Evolutionary conservation across 2,797 vertebrate species (phyloP).

Genomic region (Gephyroberyx darwinii): DNA sequence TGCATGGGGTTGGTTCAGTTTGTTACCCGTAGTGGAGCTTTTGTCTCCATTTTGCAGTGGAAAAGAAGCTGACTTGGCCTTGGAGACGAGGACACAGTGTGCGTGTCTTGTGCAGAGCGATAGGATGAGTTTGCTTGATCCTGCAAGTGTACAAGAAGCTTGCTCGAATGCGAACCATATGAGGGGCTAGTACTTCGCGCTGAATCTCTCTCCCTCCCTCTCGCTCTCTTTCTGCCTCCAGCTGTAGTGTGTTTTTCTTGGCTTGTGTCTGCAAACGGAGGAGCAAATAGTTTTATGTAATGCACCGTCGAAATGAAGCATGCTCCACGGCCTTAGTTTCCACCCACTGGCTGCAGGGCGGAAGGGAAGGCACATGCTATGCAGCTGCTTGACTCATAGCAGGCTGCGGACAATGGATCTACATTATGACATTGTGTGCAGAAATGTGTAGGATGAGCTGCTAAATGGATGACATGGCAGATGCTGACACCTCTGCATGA

Average conservation of each 20-base stretch:
- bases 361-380: slow-evolving; percentile 27
- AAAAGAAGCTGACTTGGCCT: slow-evolving; percentile 59
- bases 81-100: slow-evolving; percentile 32
- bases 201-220: background rate
- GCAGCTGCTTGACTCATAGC: slow-evolving; percentile 30
- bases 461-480: background rate
- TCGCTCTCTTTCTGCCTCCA: slow-evolving; percentile 56
- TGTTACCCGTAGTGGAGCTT: slow-evolving; percentile 43
- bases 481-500: background rate
- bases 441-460: background rate
- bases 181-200: slow-evolving; percentile 38
- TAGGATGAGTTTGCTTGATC: slow-evolving; percentile 54
- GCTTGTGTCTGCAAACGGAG: slow-evolving; percentile 57
- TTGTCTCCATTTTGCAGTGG: slow-evolving; percentile 59
- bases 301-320: slow-evolving; percentile 50
- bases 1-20: slow-evolving; percentile 46
- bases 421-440: background rate
- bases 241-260: slow-evolving; percentile 76
- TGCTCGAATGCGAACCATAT: slow-evolving; percentile 66
- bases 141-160: slow-evolving; percentile 50
- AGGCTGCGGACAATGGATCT: slow-evolving; percentile 22
- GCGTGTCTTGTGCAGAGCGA: slow-evolving; percentile 33
- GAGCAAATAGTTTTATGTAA: slow-evolving; percentile 71
- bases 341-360: slow-evolving; percentile 34
- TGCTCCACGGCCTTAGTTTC: slow-evolving; percentile 31